Percentiles rank a stretch among this genome's conserved stretches.
Evolutionary conservation across 2,797 vertebrate genomes (phyloP).

Genomic region (Crypturellus tataupa): DNA sequence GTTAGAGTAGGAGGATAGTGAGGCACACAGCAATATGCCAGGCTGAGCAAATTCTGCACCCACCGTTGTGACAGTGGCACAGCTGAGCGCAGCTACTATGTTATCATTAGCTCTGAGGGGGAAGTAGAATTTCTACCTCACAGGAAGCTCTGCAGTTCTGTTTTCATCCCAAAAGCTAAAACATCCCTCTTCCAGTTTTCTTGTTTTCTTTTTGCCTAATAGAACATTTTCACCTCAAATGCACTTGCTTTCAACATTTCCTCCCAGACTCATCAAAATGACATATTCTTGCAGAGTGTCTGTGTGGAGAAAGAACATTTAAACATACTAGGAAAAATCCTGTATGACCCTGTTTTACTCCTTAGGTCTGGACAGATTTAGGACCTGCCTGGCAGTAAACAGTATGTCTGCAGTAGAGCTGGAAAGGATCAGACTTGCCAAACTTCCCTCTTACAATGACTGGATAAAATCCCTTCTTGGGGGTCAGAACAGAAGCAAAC

Average conservation of each 20-base stretch:
- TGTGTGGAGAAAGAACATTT: background rate
- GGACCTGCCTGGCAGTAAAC: background rate
- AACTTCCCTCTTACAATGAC: background rate
- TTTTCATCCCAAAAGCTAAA: background rate
- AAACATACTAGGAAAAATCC: background rate
- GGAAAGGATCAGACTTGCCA: background rate
- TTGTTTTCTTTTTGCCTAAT: background rate
- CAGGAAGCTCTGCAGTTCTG: background rate
- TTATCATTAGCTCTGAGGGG: background rate
- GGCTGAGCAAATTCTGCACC: background rate
- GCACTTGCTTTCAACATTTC: background rate
- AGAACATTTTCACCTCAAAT: background rate
- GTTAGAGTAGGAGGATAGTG: background rate
- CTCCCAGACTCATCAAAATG: background rate
- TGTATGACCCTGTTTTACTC: background rate
- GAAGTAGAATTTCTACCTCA: slow-evolving; percentile 11
- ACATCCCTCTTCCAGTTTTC: background rate
- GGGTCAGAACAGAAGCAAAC: background rate
- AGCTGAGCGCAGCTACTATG: background rate
- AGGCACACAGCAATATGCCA: background rate
- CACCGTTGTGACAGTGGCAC: background rate
- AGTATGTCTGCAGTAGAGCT: background rate
- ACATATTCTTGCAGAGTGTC: accelerated
- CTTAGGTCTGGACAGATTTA: background rate
- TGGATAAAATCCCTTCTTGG: background rate